Base-by-base conservation (phyloP, 1,140 invertebrate species). In the Wasmannia auropunctata region DNA sequence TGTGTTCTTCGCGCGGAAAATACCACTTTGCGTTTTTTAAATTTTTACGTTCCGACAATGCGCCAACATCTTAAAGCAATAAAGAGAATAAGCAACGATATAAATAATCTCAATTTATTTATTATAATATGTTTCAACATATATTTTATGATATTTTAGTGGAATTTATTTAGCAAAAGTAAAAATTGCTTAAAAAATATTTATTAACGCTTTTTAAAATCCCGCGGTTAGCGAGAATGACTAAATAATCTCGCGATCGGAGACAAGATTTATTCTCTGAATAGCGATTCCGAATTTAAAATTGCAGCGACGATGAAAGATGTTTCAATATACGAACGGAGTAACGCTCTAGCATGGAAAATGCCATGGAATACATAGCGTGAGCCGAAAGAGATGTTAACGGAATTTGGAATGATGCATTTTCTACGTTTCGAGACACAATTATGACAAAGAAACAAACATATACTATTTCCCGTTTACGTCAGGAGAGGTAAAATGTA, bases 391-490 rank as follows among this genome's bases (percentile, higher is more conserved):
- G 8, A 58, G 46, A 70, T 58, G 22, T 79, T 62, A 79, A 69
- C 60, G 76, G 60, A 54, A 88, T 80, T 75, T 62, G 72, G 10
- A 14, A n/a, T 49, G 11, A 80, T 46, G 22, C 40, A 63, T 19
- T 19, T 49, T 70, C 56, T 7, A 51, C 51, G 11, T 56, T 51
- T 14, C 28, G n/a, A 25, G 34, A 67, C 22, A 67, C n/a, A 60
- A 69, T 76, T 75, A 46, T 37, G 16, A 56, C 54, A 79, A 88
- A 91, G 37, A 70, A 62, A 63, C 60, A 81, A 90, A 83, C 1
- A 51, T 2, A 0, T 19, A 43, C 54, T 79, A 87, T 88, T 87
- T 46, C 34, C 10, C 77, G 62, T 31, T 25, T n/a, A 65, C n/a
- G 43, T 46, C 43, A 16, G 43, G 11, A 34, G 25, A 16, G 67